A percentile compares a stretch with the other conserved stretches of the same genome.
These are phyloP conservation scores for Philantomba maxwellii DNA, from an alignment of 2,113 vertebrate genomes.

Conservation along the genomic window DNA sequence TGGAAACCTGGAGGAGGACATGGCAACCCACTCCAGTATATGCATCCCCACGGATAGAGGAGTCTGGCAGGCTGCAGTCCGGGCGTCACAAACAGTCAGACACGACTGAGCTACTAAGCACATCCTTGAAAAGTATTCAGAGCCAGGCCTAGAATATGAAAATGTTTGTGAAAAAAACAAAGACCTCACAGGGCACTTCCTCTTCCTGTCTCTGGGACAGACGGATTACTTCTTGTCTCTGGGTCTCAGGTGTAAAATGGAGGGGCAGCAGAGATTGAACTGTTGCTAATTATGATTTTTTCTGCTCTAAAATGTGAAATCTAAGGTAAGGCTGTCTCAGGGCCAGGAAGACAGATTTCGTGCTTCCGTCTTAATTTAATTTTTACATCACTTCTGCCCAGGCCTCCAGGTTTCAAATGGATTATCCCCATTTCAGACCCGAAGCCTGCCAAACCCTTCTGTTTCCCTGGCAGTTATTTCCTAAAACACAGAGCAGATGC, in stretches of 20 bases:
- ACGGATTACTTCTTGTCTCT: not conserved
- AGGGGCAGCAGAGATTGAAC: not conserved
- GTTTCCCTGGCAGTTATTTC: slow-evolving; percentile 42
- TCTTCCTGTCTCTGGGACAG: not conserved
- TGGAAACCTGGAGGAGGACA: not conserved
- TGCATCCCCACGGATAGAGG: not conserved
- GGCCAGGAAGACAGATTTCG: slow-evolving; percentile 29
- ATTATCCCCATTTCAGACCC: slow-evolving; percentile 68
- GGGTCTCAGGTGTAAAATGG: not conserved
- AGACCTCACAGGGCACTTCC: not conserved
- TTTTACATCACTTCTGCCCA: slow-evolving; percentile 44
- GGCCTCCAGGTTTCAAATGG: slow-evolving; percentile 63
- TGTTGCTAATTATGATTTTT: not conserved
- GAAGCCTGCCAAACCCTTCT: slow-evolving; percentile 56
- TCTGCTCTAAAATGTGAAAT: not conserved
- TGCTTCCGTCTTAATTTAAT: slow-evolving; percentile 58
- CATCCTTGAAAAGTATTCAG: not conserved
- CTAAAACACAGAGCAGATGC: not conserved
- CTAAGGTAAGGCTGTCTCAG: slow-evolving; percentile 22
- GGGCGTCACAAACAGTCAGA: not conserved
- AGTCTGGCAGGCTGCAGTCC: not conserved
- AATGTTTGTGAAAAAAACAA: not conserved
- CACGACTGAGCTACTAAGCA: not conserved
- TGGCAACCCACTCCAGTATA: not conserved
- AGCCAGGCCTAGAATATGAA: not conserved